Evolutionary conservation across 1,140 invertebrate species (phyloP), one percentile per base, ranked within the genome.

Genomic region (Zaprionus capensis): DNA sequence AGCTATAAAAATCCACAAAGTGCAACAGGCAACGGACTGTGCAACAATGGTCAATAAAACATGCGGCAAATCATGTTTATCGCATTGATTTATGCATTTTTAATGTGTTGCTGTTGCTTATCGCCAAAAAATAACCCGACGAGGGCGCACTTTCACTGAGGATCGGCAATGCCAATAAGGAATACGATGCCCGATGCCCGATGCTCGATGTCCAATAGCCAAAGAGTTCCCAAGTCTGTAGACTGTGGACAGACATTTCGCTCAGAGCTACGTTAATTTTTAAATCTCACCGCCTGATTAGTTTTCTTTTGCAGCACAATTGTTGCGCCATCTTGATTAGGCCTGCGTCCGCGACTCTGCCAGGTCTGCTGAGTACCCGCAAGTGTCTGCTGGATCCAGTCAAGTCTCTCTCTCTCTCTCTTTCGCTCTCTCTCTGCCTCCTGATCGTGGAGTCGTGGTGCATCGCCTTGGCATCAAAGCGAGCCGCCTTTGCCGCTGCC

Each of bases 81-180:
- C 91, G 91, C 91, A 87, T 92, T 92, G 91, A 92, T 92, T 92
- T 92, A 92, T 92, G 91, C 82, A 92, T 92, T 92, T 92, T 92
- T 92, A 92, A 92, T 92, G 91, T 90, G 91, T 92, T 91, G 88
- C 85, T 76, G 78, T 91, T 91, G 85, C 88, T 92, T 92, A 92
- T 92, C 91, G 82, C 57, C 83, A 71, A 82, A 66, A 73, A 55
- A 66, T 69, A 55, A 57, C 3, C 55, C 55, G 36, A 62, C 44
- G 15, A 41, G 38, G 5, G 38, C 78, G 68, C 84, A 90, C 85
- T 90, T 88, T 88, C 81, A 90, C 85, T 88, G 81, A 20, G 20
- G 46, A 51, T 24, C 22, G 17, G 46, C 72, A 70, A 49, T 61
- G 22, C 53, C 71, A 71, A 20, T 44, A 31, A 15, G n/a, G 20